Evolutionary conservation across 2,888 invertebrate genomes (phyloP).

Genomic region (Atherix ibis): DNA sequence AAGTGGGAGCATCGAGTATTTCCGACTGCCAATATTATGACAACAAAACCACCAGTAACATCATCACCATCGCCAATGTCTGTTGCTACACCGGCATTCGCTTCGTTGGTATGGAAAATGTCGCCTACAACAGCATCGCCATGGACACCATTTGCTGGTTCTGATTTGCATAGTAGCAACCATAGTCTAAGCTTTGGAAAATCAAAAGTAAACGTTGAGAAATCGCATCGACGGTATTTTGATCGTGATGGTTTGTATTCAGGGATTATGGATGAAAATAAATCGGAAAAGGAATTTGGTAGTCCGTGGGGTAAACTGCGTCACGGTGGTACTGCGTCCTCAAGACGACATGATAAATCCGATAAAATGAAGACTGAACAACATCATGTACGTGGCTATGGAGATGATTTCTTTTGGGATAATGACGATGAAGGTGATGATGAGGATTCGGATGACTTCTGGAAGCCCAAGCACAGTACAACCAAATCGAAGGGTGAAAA

Average conservation of each 20-base stretch:
- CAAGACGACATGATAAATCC: no score
- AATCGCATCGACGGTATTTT: slow-evolving; percentile 20
- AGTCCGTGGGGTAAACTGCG: no score
- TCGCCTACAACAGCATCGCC: slow-evolving; percentile 2
- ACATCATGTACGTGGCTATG: no score
- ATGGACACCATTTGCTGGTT: slow-evolving; percentile 11
- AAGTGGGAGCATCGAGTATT: slow-evolving; percentile 24
- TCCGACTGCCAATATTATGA: slow-evolving; percentile 20
- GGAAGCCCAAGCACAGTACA: no score
- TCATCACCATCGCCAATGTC: slow-evolving; percentile 1
- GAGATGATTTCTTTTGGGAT: no score
- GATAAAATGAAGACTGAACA: no score
- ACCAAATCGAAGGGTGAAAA: no score
- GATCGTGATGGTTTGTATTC: slow-evolving; percentile 24
- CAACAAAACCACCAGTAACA: slow-evolving; percentile 9
- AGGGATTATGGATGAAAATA: slow-evolving; percentile 3
- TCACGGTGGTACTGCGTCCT: no score
- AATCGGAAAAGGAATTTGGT: no score
- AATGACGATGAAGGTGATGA: not conserved
- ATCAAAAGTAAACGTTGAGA: no score
- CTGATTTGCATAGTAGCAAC: no score
- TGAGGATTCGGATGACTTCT: not conserved
- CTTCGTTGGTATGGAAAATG: not conserved
- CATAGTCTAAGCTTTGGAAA: no score
- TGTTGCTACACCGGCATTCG: not conserved